Conservation (phyloP, 2,888 invertebrate genomes). For the Rotaria magnacalcarata region DNA sequence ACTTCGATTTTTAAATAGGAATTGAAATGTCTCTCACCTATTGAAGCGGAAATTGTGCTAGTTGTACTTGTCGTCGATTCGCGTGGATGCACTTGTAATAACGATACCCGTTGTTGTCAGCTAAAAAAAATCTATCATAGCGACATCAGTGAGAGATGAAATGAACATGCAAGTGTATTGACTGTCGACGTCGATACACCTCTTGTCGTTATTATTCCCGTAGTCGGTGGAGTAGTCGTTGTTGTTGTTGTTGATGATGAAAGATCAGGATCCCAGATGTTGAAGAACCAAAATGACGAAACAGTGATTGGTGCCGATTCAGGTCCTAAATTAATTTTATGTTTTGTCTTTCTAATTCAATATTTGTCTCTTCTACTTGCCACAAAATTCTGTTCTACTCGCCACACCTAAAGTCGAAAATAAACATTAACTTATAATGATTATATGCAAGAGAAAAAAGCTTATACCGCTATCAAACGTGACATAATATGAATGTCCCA, state of each 20-base stretch:
- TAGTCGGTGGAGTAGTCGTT: not conserved
- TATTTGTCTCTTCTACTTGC: not conserved
- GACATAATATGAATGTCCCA: not conserved
- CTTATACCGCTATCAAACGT: not conserved
- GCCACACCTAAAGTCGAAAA: not conserved
- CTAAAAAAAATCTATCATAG: not conserved
- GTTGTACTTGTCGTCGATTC: not conserved
- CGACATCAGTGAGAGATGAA: not conserved
- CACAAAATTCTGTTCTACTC: not conserved
- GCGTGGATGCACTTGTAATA: not conserved
- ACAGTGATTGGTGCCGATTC: not conserved
- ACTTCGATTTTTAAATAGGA: too few relatives aligned
- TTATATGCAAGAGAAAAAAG: not conserved
- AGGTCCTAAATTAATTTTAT: not conserved
- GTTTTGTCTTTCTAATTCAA: not conserved
- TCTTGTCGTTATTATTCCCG: not conserved
- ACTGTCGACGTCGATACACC: not conserved
- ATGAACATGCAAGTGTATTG: not conserved
- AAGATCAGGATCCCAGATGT: not conserved
- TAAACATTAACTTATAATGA: too few relatives aligned
- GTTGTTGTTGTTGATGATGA: not conserved
- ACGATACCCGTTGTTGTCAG: not conserved
- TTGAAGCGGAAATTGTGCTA: too few relatives aligned
- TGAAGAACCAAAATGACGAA: not conserved
- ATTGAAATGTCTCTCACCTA: too few relatives aligned